Evolutionary conservation across 2,797 vertebrate genomes (phyloP), one percentile per base, ranked within the genome.

Genomic region (Euphonia xanthogaster): DNA sequence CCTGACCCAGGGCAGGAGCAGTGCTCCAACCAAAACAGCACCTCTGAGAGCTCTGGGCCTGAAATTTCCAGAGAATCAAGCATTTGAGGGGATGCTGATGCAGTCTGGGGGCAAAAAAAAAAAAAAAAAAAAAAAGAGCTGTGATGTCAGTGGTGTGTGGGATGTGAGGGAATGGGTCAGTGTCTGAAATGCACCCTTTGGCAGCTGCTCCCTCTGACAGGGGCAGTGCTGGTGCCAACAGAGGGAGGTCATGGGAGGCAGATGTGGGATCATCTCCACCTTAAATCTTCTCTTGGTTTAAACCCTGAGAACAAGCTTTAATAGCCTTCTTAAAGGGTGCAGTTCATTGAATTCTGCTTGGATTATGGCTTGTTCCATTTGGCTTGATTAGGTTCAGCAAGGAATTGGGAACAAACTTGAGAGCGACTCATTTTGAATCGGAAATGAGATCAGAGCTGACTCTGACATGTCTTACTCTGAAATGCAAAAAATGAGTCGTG

Each of bases 241-340:
- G 12, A 85, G 80, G 54, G 47, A 90, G 77, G 54, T 81, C 82
- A 65, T 48, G 76, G 72, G 73, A 70, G 90, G 80, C 93, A 90
- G 83, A 94, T 95, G 93, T 95, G 92, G 83, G 67, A 88, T 95
- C 85, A 96, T 88, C 83, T 92, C 72, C 70, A 60, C 55, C 44
- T 95, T 81, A 90, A 95, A 92, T 86, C 92, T 94, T 58, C 73
- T 85, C 65, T 55, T 67, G 18, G 12, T 92, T 94, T 93, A 94
- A 95, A 78, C 48, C 63, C 55, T 24, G 77, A 57, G 85, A 91
- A 82, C 78, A 82, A 70, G 77, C 81, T 87, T 79, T 94, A 86
- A 93, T 92, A 86, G 88, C 88, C 33, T 44, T 51, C 80, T 95
- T 94, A 93, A 76, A 88, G 77, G 73, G 86, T 68, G 62, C 76